phyloP scores from a whole-genome alignment of 2,797 vertebrate genomes.

The Kryptolebias ocellatus region DNA sequence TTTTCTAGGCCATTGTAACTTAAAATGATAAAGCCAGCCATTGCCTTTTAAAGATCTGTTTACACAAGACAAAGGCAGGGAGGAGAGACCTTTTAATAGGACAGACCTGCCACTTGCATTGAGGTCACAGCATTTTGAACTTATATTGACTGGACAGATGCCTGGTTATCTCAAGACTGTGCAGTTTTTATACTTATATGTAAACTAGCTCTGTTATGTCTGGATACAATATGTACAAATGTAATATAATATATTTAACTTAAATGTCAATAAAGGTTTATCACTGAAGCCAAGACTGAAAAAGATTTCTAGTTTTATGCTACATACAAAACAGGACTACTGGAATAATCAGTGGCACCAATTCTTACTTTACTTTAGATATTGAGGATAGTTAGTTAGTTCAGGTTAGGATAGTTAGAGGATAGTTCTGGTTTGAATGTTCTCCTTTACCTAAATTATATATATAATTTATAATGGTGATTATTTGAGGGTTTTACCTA shows the following conservation, averaged over 20 bases:
- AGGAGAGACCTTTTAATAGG: conserved; percentile 77
- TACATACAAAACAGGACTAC: background rate
- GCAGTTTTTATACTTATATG: conserved; percentile 37
- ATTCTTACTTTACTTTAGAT: too few relatives aligned
- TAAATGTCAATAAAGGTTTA: conserved; percentile 9
- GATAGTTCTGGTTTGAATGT: too few relatives aligned
- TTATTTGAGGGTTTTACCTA: too few relatives aligned
- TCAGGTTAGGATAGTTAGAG: too few relatives aligned
- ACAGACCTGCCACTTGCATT: conserved; percentile 72
- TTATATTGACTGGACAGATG: conserved; percentile 66
- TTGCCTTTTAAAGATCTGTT: conserved; percentile 73
- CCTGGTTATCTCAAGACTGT: conserved; percentile 51
- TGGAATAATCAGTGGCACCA: background rate
- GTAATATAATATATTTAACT: background rate
- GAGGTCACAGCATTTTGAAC: conserved; percentile 66
- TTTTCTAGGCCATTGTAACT: conserved; percentile 67
- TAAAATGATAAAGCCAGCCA: conserved; percentile 65
- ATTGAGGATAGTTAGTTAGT: too few relatives aligned
- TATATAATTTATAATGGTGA: too few relatives aligned
- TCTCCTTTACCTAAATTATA: too few relatives aligned
- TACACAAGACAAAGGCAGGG: conserved; percentile 65
- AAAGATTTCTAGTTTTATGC: conserved; percentile 17
- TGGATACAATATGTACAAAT: conserved; percentile 31
- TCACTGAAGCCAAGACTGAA: conserved; percentile 18
- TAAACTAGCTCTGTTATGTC: conserved; percentile 43